phyloP scores from a whole-genome alignment of 2,888 invertebrate genomes.

The Sarcophaga rosellei region DNA sequence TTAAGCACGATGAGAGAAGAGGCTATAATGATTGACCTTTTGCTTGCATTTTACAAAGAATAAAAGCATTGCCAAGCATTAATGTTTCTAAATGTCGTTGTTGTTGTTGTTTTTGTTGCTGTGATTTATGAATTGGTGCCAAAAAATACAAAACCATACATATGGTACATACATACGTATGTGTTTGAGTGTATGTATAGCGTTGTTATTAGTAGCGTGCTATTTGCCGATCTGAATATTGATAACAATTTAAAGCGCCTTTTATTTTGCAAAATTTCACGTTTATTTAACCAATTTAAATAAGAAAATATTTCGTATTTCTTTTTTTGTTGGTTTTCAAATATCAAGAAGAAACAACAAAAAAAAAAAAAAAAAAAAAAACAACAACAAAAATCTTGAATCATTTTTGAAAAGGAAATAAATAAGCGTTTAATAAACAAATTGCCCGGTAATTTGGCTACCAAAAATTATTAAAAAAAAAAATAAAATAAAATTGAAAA shows the following conservation, averaged over 20 bases:
- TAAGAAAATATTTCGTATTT: neutral
- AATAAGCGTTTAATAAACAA: constrained; percentile 36
- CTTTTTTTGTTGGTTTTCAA: neutral
- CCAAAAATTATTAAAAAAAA: neutral
- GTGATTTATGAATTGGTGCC: constrained; percentile 52
- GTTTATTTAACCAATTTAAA: constrained; percentile 43
- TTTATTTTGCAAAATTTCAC: constrained; percentile 27
- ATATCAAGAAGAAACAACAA: constrained; percentile 1
- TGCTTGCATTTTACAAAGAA: neutral
- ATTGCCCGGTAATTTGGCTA: constrained; percentile 29
- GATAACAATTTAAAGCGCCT: constrained; percentile 14
- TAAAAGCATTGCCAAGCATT: constrained; percentile 28
- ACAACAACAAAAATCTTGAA: neutral
- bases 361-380: too few relatives aligned
- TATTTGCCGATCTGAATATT: constrained; percentile 20
- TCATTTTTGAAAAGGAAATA: constrained; percentile 3
- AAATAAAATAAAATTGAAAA: neutral
- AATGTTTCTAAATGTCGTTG: neutral
- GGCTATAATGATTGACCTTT: constrained; percentile 51
- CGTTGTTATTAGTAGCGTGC: too few relatives aligned
- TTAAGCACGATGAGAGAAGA: neutral
- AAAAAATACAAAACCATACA: constrained; percentile 30
- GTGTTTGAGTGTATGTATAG: too few relatives aligned
- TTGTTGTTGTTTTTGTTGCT: neutral
- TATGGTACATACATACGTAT: neutral